phyloP scores from a whole-genome alignment of 2,888 invertebrate genomes.

The Ectemnius continuus region DNA sequence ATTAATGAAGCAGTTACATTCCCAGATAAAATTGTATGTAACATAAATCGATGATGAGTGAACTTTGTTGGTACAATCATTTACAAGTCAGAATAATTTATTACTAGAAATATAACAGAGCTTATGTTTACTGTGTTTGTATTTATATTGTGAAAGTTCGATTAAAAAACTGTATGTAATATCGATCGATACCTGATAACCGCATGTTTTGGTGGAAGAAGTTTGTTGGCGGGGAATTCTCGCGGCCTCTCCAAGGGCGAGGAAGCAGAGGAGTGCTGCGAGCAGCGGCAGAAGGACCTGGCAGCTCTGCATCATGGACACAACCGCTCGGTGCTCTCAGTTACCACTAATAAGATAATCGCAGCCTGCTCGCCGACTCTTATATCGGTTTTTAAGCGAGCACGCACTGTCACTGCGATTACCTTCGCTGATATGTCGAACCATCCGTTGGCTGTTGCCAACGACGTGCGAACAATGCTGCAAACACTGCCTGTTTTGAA shows the following conservation, averaged over 20 bases:
- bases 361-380: constrained; percentile 45
- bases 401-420: constrained; percentile 22
- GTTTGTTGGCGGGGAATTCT: constrained; percentile 24
- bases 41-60: constrained; percentile 11
- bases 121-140: too few species aligned
- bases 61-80: too few species aligned
- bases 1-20: too few species aligned
- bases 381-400: constrained; percentile 47
- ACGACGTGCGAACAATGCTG: too few species aligned
- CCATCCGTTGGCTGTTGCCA: too few species aligned
- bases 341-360: constrained; percentile 59
- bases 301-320: constrained; percentile 35
- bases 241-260: constrained; percentile 26
- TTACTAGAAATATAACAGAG: too few species aligned
- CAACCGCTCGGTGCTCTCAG: constrained; percentile 6
- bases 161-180: too few species aligned
- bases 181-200: constrained; percentile 59
- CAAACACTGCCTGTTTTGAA: too few species aligned
- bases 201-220: constrained; percentile 45
- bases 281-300: constrained; percentile 17
- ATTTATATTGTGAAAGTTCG: too few species aligned
- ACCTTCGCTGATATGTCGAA: constrained; percentile 13
- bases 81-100: too few species aligned
- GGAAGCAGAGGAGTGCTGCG: constrained; percentile 16
- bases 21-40: too few species aligned